Base-by-base conservation (phyloP, 2,113 vertebrate genomes). In the Rana temporaria region DNA sequence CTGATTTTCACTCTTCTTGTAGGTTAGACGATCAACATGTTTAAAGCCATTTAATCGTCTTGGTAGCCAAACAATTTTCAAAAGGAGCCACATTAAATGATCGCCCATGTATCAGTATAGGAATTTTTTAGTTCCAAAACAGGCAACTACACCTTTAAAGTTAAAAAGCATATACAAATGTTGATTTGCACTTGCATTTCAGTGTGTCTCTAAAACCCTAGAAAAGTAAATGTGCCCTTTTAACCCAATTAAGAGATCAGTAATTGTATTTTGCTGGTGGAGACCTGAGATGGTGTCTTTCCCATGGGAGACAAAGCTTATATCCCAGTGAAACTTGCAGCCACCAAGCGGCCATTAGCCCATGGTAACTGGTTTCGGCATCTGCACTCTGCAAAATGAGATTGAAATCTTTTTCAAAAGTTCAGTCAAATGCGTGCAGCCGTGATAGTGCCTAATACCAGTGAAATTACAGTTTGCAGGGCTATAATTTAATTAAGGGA, bases 381-480 rank as follows among this genome's bases (percentile, higher is more conserved):
- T 22, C 32, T 59, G 65, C 66, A 4, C 65, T 19, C 55, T 64
- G 65, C 52, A 79, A 48, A 80, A 80, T 60, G 66, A 30, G 55
- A 80, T 70, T 80, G 66, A 24, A 65, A 69, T 69, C 65, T 57
- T 32, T 70, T 62, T 70, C 78, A 16, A 24, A 62, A 70, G 19
- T 74, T 7, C 26, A 3, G 1, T 32, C 24, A 18, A 8, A 56
- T 14, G 70, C 56, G 17, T 60, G 55, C 8, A 4, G 56, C 30
- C 30, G 5, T 12, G 11, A 74, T 38, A 60, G 6, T 48, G 19
- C 55, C 71, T 74, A 59, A 16, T 55, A 20, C 26, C 30, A 59
- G 53, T 20, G 71, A 26, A n/a, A 59, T 59, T 24, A 73, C 71
- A 60, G 59, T 60, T 60, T 60, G n/a, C 1, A 60, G 9, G n/a